A percentile compares a stretch with the other conserved stretches of the same genome.
Evolutionary conservation across 2,113 vertebrate genomes (phyloP).

Genomic region (Zapornia atra): DNA sequence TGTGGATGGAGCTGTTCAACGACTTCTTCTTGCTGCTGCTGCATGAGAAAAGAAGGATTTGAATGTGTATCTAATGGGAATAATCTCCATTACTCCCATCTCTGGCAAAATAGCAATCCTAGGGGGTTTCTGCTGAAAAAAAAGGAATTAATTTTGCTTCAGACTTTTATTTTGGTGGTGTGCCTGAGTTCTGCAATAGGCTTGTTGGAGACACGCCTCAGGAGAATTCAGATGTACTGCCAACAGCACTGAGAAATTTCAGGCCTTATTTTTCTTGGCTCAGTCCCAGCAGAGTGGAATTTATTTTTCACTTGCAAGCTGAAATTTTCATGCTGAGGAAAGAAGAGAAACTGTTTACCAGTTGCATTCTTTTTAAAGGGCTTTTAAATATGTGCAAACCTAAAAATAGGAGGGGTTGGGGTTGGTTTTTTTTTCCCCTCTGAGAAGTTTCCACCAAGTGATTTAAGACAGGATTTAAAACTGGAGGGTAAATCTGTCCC

Average conservation of each 20-base stretch:
- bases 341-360: constrained; percentile 30
- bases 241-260: constrained; percentile 66
- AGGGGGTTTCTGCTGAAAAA: neutral
- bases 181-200: neutral
- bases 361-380: constrained; percentile 2
- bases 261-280: constrained; percentile 77
- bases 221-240: constrained; percentile 75
- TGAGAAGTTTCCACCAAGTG: constrained; percentile 27
- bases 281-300: constrained; percentile 57
- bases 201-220: constrained; percentile 50
- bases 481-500: neutral
- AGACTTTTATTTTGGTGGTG: constrained; percentile 73
- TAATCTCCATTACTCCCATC: constrained; percentile 29
- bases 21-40: constrained; percentile 3
- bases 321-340: constrained; percentile 40
- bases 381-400: constrained; percentile 47
- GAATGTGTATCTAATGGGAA: constrained; percentile 34
- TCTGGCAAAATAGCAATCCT: constrained; percentile 48
- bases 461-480: neutral
- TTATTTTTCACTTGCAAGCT: constrained; percentile 71
- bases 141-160: neutral
- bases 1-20: neutral
- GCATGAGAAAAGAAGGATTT: constrained; percentile 29
- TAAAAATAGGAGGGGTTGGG: constrained; percentile 50
- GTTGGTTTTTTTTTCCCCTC: neutral